Evolutionary conservation across 1,140 invertebrate species (phyloP).

Genomic region (Magallana ariakensis): DNA sequence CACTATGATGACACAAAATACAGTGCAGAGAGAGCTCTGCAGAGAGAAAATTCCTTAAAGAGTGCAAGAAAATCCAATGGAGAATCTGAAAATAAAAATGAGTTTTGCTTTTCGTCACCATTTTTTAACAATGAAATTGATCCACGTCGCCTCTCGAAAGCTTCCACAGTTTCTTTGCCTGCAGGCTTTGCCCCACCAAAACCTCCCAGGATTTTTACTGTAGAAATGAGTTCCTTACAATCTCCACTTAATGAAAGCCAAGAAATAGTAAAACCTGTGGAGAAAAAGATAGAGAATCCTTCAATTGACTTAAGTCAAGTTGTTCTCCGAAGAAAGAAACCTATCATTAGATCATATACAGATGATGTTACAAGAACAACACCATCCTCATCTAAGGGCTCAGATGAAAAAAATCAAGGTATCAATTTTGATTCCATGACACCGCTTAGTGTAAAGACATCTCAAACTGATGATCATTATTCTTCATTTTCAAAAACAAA

Average conservation of each 20-base stretch:
- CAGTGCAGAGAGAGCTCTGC: slow-evolving; percentile 6
- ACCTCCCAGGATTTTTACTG: slow-evolving; percentile 37
- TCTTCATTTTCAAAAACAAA: slow-evolving; percentile 25
- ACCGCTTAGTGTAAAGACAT: not conserved
- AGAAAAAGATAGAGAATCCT: not conserved
- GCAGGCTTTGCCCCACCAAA: slow-evolving; percentile 33
- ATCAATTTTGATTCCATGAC: not conserved
- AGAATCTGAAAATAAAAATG: not conserved
- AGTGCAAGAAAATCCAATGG: slow-evolving; percentile 2
- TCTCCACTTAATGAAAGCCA: slow-evolving; percentile 11
- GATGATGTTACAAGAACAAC: not conserved
- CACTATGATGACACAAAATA: not conserved
- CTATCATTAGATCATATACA: not conserved
- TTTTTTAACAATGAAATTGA: slow-evolving; percentile 11
- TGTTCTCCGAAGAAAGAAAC: slow-evolving; percentile 1
- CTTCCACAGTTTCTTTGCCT: slow-evolving; percentile 25
- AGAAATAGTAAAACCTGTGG: slow-evolving; percentile 20
- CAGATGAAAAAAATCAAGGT: not conserved
- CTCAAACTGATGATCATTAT: not conserved
- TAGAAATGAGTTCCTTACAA: slow-evolving; percentile 29
- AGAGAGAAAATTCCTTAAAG: slow-evolving; percentile 10
- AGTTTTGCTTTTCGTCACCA: not conserved
- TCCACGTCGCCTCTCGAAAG: slow-evolving; percentile 6
- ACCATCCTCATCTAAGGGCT: not conserved
- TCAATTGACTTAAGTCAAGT: slow-evolving; percentile 29